Evolutionary conservation across 2,888 invertebrate species (phyloP), one percentile per base, ranked within the genome.

Genomic region (Drosophila conformis): DNA sequence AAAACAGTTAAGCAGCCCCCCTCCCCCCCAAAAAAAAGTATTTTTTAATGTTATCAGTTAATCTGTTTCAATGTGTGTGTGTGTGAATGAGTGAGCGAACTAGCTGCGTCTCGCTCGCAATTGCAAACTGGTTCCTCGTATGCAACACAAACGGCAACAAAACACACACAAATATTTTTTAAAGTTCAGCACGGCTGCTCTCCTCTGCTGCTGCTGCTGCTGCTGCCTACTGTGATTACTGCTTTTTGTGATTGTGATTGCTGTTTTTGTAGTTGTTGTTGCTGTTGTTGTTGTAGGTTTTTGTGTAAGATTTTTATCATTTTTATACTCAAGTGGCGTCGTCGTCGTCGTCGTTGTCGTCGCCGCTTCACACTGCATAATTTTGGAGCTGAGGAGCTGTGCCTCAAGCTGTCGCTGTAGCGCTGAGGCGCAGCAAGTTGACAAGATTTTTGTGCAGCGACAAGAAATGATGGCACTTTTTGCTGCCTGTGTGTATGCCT

Each of bases 281-380:
- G 61, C 64, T 77, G 66, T 49, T 66, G 56, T 53, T 63, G 53
- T 64, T 73, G 69, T 82, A 52, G 65, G 59, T 49, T 65, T 60
- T 73, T 74, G 67, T 80, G 74, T 82, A 75, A 75, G 83, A 80
- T 80, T 82, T 80, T 80, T 80, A 80, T 80, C 80, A 80, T 68
- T 76, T 82, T 90, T 89, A 82, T 89, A 89, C 90, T 87, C 87
- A 84, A 87, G 87, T 85, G 85, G 87, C 85, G 87, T 83, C 86
- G 90, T 31, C 53, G 36, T 53, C 88, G 83, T 89, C 82, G 89
- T 75, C 88, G 85, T 84, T 21, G 21, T 21, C 82, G 89, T 76
- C 69, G 74, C 58, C 78, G 82, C 79, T 90, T 91, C 91, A 91
- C 90, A 90, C 91, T 87, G 91, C 83, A 90, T 91, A 87, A 90